A percentile compares a stretch with the other conserved stretches of the same genome.
These are phyloP conservation scores for Strix uralensis DNA, from an alignment of 2,113 vertebrate species.

Conservation along the genomic window DNA sequence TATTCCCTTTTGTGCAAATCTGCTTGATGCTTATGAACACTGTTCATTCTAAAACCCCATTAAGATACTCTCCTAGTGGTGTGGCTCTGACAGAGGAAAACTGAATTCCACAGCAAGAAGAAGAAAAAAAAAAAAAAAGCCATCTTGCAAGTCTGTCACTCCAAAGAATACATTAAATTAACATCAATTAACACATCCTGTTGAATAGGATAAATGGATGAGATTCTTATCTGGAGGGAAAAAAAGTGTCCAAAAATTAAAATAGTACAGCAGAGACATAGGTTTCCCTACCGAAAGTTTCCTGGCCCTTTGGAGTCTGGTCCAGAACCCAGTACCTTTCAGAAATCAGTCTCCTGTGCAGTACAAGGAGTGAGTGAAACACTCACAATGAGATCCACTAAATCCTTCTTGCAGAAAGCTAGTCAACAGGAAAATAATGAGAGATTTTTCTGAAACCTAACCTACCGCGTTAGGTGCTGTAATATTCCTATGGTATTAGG, in stretches of 20 bases:
- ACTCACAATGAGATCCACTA: background rate
- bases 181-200: background rate
- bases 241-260: background rate
- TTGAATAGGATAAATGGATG: background rate
- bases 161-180: background rate
- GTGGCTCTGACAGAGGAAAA: background rate
- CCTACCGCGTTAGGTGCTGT: background rate
- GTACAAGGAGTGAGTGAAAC: background rate
- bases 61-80: background rate
- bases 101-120: background rate
- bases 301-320: background rate
- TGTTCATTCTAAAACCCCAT: background rate
- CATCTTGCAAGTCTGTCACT: background rate
- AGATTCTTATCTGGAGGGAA: background rate
- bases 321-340: background rate
- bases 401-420: background rate
- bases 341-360: background rate
- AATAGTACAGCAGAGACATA: background rate
- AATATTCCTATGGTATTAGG: background rate
- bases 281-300: background rate
- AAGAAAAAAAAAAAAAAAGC: background rate
- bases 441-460: background rate
- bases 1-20: slow-evolving; percentile 30
- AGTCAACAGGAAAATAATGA: background rate
- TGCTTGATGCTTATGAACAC: background rate